phyloP scores from a whole-genome alignment of 2,888 invertebrate genomes.

The Dicranocentrus wangi region DNA sequence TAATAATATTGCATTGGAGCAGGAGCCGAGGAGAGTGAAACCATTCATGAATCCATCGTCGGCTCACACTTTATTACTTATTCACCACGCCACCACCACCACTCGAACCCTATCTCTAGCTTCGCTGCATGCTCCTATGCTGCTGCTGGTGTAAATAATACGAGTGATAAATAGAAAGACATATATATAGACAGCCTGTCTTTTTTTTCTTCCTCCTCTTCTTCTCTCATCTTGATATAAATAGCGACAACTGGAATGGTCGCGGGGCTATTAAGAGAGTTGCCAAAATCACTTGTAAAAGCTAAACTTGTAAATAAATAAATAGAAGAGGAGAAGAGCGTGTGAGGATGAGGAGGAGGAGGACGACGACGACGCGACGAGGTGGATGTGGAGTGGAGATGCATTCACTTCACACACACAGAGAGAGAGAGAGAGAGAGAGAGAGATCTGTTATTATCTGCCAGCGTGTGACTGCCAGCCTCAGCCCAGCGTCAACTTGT shows the following conservation, averaged over 20 bases:
- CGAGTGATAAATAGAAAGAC: constrained; percentile 36
- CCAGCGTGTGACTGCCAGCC: neutral
- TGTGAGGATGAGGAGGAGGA: no score
- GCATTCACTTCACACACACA: no score
- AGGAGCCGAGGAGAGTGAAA: neutral
- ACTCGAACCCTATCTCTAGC: neutral
- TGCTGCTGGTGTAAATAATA: constrained; percentile 5
- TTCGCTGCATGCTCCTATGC: neutral
- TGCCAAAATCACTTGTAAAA: constrained; percentile 61
- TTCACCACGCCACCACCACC: constrained; percentile 38
- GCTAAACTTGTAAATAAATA: constrained; percentile 61
- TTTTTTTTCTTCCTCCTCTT: neutral
- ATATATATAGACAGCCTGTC: constrained; percentile 1
- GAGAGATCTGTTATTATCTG: neutral
- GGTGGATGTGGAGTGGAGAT: no score
- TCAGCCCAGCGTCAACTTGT: constrained; percentile 54
- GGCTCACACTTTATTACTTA: constrained; percentile 63
- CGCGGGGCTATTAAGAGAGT: constrained; percentile 59
- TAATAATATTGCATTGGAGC: no score
- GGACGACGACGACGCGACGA: no score
- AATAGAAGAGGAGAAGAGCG: constrained; percentile 40
- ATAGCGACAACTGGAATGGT: neutral
- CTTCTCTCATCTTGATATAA: constrained; percentile 13
- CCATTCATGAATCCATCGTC: constrained; percentile 65
- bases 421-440: no score